Conservation (phyloP, 2,888 invertebrate genomes). For the Zygaena filipendulae region DNA sequence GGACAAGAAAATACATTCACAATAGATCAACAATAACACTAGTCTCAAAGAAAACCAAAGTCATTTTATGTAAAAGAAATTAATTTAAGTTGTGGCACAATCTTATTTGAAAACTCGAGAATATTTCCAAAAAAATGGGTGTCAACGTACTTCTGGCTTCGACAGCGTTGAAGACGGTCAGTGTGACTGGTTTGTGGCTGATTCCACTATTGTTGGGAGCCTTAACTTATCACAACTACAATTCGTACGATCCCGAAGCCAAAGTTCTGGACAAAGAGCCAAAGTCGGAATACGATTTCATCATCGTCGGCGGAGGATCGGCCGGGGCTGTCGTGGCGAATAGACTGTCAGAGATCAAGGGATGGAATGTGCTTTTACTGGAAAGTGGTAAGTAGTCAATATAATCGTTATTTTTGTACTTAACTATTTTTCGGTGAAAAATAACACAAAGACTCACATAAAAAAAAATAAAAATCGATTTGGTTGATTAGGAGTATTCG, state of each 20-base stretch:
- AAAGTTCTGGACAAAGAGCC: slow-evolving; percentile 76
- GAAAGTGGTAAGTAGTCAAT: slow-evolving; percentile 72
- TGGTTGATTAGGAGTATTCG: too few relatives aligned
- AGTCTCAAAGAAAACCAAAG: slow-evolving; percentile 24
- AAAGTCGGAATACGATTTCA: slow-evolving; percentile 84
- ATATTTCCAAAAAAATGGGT: slow-evolving; percentile 65
- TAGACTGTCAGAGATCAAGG: slow-evolving; percentile 78
- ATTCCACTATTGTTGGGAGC: slow-evolving; percentile 86
- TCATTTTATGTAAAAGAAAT: slow-evolving; percentile 4
- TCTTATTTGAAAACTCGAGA: too few relatives aligned
- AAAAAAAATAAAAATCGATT: too few relatives aligned
- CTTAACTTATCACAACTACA: slow-evolving; percentile 83
- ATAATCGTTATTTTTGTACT: neutral
- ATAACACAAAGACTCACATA: neutral
- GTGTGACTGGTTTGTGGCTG: slow-evolving; percentile 84
- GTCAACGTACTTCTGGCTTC: slow-evolving; percentile 79
- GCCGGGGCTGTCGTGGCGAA: slow-evolving; percentile 91
- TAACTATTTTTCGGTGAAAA: neutral
- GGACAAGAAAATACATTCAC: slow-evolving; percentile 32
- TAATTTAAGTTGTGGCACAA: too few relatives aligned
- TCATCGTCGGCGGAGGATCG: slow-evolving; percentile 87
- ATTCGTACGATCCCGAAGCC: slow-evolving; percentile 83
- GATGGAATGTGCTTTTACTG: slow-evolving; percentile 81
- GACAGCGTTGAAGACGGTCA: slow-evolving; percentile 82
- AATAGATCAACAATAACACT: slow-evolving; percentile 22